Base-by-base conservation (phyloP, 2,888 invertebrate species). In the Apamea anceps region DNA sequence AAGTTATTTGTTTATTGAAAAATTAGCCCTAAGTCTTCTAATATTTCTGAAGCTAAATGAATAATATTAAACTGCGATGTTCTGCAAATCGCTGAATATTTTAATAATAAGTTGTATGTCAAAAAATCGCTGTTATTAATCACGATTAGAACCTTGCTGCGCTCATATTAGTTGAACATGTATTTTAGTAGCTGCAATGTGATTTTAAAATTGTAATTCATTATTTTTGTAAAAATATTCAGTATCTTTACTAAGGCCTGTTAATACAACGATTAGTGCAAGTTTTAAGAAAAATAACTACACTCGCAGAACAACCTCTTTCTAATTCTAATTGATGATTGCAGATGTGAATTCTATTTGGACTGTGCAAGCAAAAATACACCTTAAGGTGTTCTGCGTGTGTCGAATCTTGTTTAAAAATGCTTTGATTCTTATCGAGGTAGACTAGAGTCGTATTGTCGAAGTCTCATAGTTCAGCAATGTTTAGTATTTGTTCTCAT, bases 141-240 rank as follows among this genome's bases (percentile, higher is more conserved):
- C 12, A 45, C 15, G 28, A 42, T 71, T 54, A 37, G 18, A 8
- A 63, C 48, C 74, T 32, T 12, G 74, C 63, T 83, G 18, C 65
- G 85, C 70, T 80, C 62, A 67, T 76, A 37, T 80, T 65, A 62
- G 42, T 73, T 71, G 25, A 15, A 51, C 13, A 79, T 48, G 12
- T 75, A 63, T 80, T 75, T 80, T 54, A 68, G 66, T 68, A 77
- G 74, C 72, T 71, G 54, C 63, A 74, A 51, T 85, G 73, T 77
- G 81, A 84, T 85, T 75, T 54, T 65, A 62, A 75, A 62, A 63
- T 65, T 66, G 15, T 62, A 42, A 60, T 57, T 72, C 62, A 18
- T 54, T 68, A 60, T 67, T 75, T 77, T 72, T 74, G 71, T 72
- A 68, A 51, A 62, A 71, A 3, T 62, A 71, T 70, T 68, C 10